Evolutionary conservation across 2,797 vertebrate genomes (phyloP).

Genomic region (Cetoscarus ocellatus): DNA sequence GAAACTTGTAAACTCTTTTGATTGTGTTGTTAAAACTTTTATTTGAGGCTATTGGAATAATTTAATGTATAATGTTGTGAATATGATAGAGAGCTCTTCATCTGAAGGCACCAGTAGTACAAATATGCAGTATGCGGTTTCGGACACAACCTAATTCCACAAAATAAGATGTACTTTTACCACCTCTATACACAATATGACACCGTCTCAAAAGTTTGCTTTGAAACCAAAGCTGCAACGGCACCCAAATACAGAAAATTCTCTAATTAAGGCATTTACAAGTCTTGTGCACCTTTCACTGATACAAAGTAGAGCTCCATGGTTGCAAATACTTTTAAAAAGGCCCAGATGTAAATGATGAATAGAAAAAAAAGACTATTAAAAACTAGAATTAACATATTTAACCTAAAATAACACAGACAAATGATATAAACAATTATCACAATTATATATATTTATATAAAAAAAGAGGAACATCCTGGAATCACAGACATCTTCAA

Average conservation of each 20-base stretch:
- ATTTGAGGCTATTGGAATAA: too few species aligned
- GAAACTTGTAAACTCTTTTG: too few species aligned
- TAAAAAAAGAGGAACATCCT: constrained; percentile 43
- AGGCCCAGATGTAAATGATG: constrained; percentile 54
- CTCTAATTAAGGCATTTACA: constrained; percentile 77
- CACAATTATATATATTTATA: constrained; percentile 64
- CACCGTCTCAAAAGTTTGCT: too few species aligned
- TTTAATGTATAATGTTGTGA: too few species aligned
- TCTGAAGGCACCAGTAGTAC: too few species aligned
- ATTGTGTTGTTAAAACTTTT: too few species aligned
- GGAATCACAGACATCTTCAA: constrained; percentile 67
- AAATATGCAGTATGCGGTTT: too few species aligned
- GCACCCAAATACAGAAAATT: constrained; percentile 40
- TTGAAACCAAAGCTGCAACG: constrained; percentile 32
- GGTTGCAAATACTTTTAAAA: constrained; percentile 33
- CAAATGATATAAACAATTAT: constrained; percentile 71
- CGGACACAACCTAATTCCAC: constrained; percentile 28
- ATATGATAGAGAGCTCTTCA: too few species aligned
- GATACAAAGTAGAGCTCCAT: constrained; percentile 37
- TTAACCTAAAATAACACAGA: constrained; percentile 51
- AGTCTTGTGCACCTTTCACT: constrained; percentile 42
- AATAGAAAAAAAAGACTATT: constrained; percentile 52
- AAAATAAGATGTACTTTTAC: background rate
- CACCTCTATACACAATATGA: too few species aligned
- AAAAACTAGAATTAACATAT: constrained; percentile 59